phyloP scores from a whole-genome alignment of 1,140 invertebrate species.

The Ephestia elutella region DNA sequence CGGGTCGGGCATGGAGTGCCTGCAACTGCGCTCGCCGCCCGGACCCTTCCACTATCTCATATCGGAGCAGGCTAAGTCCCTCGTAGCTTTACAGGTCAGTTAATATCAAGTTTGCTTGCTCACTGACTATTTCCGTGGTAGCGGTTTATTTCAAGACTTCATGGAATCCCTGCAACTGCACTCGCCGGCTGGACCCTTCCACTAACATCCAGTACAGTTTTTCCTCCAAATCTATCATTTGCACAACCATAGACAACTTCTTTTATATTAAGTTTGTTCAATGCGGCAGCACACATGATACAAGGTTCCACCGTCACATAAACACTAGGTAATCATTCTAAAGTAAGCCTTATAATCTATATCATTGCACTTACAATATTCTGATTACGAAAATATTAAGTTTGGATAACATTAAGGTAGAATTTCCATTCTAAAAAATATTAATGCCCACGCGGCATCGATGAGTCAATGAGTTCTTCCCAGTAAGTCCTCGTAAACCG shows the following conservation, averaged over 20 bases:
- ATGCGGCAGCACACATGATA: slow-evolving; percentile 96
- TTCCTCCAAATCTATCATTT: slow-evolving; percentile 97
- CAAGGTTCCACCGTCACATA: slow-evolving; percentile 98
- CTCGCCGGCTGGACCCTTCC: slow-evolving; percentile 77
- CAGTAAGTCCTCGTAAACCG: too few species aligned
- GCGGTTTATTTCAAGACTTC: slow-evolving; percentile 9
- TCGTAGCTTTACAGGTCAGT: slow-evolving; percentile 80
- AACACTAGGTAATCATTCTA: slow-evolving; percentile 78
- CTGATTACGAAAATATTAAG: too few species aligned
- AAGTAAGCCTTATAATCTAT: slow-evolving; percentile 79
- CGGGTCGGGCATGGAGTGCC: slow-evolving; percentile 81
- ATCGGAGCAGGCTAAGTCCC: slow-evolving; percentile 86
- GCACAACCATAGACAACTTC: slow-evolving; percentile 93
- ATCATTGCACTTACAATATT: slow-evolving; percentile 77
- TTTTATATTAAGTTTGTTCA: slow-evolving; percentile 84
- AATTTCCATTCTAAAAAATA: too few species aligned
- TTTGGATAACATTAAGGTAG: too few species aligned
- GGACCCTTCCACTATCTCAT: slow-evolving; percentile 85
- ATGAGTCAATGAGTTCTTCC: too few species aligned
- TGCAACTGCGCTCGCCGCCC: slow-evolving; percentile 78
- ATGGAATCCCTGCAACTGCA: slow-evolving; percentile 83
- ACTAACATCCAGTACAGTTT: slow-evolving; percentile 89
- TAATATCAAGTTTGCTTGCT: too few species aligned
- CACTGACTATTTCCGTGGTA: too few species aligned
- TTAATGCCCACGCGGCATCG: too few species aligned